These are phyloP conservation scores for Candoia aspera DNA, from an alignment of 2,113 vertebrate species.

Conservation along the genomic window DNA sequence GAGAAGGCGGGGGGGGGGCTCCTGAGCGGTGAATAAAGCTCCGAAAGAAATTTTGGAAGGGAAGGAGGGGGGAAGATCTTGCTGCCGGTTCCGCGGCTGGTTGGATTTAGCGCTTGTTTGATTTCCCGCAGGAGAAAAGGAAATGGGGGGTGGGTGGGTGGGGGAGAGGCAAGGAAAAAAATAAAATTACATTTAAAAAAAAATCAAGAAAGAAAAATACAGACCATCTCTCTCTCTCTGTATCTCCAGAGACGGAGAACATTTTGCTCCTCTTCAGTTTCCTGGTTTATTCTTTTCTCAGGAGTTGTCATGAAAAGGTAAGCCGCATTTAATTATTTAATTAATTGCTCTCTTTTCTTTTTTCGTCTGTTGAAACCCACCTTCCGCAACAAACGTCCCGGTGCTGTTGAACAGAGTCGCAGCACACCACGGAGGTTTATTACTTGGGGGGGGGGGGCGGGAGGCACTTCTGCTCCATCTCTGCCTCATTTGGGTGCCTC, in stretches of 20 bases:
- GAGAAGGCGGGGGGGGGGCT: background rate
- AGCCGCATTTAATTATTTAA: background rate
- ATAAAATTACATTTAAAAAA: background rate
- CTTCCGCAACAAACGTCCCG: background rate
- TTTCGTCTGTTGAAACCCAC: background rate
- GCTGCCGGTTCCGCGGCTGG: background rate
- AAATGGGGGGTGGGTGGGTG: background rate
- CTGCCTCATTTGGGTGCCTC: background rate
- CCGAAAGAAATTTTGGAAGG: background rate
- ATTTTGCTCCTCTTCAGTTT: background rate
- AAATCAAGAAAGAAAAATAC: background rate
- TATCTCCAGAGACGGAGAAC: conserved; percentile 14
- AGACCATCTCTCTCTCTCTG: background rate
- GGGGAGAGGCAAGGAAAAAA: background rate
- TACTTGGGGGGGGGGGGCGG: background rate
- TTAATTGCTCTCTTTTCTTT: background rate
- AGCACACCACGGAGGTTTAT: background rate
- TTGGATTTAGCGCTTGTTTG: conserved; percentile 17
- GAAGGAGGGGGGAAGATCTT: no score
- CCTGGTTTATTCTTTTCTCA: conserved; percentile 14
- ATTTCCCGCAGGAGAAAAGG: conserved; percentile 28
- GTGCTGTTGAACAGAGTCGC: background rate
- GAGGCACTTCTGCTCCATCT: background rate
- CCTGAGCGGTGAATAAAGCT: conserved; percentile 27
- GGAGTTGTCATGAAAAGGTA: conserved; percentile 45